Base-by-base conservation (phyloP, 2,888 invertebrate genomes). In the Osedax fenrisi region DNA sequence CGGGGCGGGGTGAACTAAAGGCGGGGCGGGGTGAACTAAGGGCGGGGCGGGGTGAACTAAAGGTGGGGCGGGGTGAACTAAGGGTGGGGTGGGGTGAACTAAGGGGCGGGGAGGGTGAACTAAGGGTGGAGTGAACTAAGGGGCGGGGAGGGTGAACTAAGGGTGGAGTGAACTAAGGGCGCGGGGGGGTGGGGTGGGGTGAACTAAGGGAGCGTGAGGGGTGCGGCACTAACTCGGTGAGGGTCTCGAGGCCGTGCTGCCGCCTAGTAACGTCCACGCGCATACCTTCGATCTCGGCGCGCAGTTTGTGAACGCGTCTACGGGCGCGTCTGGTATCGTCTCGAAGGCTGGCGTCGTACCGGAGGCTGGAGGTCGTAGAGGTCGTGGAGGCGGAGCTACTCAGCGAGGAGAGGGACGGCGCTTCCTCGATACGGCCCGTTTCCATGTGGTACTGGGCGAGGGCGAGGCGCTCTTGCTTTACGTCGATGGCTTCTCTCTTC, bases 401-500 rank as follows among this genome's bases (percentile, higher is more conserved):
- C 41, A 41, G 41, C 10, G 41, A 41, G 41, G 41, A 41, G 41
- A 41, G 41, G 10, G 41, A 41, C 41, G 41, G 17, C 17, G 41
- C 41, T n/a, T n/a, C n/a, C n/a, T n/a, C n/a, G n/a, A n/a, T n/a
- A 5, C 41, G 10, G 5, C 41, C 41, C 41, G 17, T 17, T 17
- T 5, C 17, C 10, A 41, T 41, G 5, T 41, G 10, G 17, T 95
- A 93, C 86, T 95, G 92, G 74, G 95, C 95, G 81, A 96, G 87
- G 82, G 90, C 89, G 80, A 96, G 87, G 83, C 95, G 89, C 87
- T 95, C 93, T 83, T 94, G 92, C 86, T 96, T 96, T 78, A 96
- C 90, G 86, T 92, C 91, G 86, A 90, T 92, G 85, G 95, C 94
- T 87, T 96, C 95, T 85, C 92, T 92, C 87, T 95, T 95, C 80